Conservation (phyloP, 1,140 invertebrate species). For the Meloidogyne floridensis region DNA sequence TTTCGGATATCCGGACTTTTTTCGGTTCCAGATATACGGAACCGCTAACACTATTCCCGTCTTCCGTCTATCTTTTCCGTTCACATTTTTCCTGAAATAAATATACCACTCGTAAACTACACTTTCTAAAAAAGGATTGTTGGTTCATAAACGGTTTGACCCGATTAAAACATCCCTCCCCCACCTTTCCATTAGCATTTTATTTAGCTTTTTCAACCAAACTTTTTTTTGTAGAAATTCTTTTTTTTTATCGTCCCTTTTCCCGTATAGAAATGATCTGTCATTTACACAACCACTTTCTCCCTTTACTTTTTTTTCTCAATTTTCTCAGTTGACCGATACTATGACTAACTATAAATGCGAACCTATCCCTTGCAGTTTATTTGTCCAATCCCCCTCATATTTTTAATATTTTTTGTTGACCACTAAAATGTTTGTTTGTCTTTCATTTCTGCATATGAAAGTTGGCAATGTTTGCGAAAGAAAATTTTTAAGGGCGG, state of each 20-base stretch:
- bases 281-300: slow-evolving; percentile 13
- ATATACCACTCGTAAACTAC: no score
- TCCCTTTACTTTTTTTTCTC: slow-evolving; percentile 17
- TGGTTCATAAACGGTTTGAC: background rate
- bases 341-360: background rate
- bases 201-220: background rate
- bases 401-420: background rate
- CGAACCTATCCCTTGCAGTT: background rate
- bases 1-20: no score
- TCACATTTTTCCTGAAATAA: no score
- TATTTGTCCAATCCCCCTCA: background rate
- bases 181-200: background rate
- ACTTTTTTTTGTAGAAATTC: background rate
- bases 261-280: background rate
- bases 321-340: slow-evolving; percentile 12
- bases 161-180: no score
- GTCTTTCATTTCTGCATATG: background rate
- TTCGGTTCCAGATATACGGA: no score
- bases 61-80: no score
- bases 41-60: no score
- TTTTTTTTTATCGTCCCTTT: background rate
- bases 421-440: background rate
- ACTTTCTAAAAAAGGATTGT: no score
- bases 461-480: slow-evolving; percentile 2
- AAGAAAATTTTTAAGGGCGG: background rate